Evolutionary conservation across 1,140 invertebrate species (phyloP).

Genomic region (Rhizoglyphus robini): DNA sequence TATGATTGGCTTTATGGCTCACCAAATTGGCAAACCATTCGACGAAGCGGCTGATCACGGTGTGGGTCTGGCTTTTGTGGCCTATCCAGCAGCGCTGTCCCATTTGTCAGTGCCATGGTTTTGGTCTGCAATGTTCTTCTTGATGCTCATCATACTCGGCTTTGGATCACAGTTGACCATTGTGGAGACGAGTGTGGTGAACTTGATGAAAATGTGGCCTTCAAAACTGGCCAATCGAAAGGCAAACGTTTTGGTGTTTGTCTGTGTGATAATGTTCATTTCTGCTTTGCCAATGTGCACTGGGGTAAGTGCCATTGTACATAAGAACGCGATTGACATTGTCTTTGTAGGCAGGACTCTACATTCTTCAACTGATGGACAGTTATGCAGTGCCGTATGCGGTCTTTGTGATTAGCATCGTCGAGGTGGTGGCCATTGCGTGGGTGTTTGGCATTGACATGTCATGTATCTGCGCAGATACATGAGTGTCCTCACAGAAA

Average conservation of each 20-base stretch:
- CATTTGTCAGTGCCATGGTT: neutral
- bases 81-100: constrained; percentile 6
- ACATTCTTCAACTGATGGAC: no score
- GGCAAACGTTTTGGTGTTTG: neutral
- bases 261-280: constrained; percentile 28
- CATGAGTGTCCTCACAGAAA: constrained; percentile 53
- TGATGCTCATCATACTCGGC: constrained; percentile 1
- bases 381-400: no score
- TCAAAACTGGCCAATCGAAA: constrained; percentile 15
- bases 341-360: no score
- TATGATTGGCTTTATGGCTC: constrained; percentile 35
- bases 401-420: constrained; percentile 38
- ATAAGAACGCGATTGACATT: neutral
- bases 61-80: neutral
- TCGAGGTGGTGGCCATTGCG: constrained; percentile 58
- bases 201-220: constrained; percentile 30
- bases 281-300: constrained; percentile 37
- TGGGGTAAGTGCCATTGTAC: constrained; percentile 25
- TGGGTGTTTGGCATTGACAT: constrained; percentile 65
- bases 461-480: no score
- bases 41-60: constrained; percentile 28
- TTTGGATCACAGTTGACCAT: constrained; percentile 19
- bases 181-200: constrained; percentile 30
- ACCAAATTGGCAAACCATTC: constrained; percentile 32
- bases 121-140: constrained; percentile 5